Evolutionary conservation across 2,113 vertebrate genomes (phyloP), one percentile per base, ranked within the genome.

Genomic region (Nematolebias whitei): DNA sequence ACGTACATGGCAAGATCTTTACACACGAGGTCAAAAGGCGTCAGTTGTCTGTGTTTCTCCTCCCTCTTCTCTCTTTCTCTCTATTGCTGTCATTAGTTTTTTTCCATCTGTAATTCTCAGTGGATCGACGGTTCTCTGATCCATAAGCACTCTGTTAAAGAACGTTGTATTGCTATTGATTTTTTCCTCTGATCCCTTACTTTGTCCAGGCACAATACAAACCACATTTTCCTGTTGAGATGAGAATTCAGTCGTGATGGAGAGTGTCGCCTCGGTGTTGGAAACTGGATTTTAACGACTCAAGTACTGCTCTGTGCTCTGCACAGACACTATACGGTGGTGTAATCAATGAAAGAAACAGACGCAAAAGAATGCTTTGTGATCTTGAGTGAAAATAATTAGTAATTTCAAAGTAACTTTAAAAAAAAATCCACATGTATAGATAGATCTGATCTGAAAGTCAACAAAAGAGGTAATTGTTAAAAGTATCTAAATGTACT

Each of bases 241-340:
- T 44, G 47, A 62, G 38, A 35, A 54, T 66, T 80, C 49, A 20
- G 76, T 59, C 2, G 15, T 78, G 79, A 84, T 83, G 63, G 81
- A 85, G 83, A 80, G 72, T 43, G 44, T 56, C 48, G 59, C 68
- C 65, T 44, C 4, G 0, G 43, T 68, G 70, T 68, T 60, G 47
- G 70, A 80, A 76, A 89, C 82, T 83, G 74, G 73, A 85, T 86
- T 87, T 85, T 75, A 84, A 85, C 79, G 78, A 84, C 80, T 86
- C 64, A 84, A 77, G 76, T 77, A 57, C 67, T 57, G 62, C 63
- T 68, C 47, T 26, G 52, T 60, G 64, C 55, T 41, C 38, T 24
- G 23, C 9, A 23, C 23, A 64, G 71, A 72, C 57, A 81, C 78
- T 63, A 58, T 53, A 71, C 57, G 35, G 40, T 14, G 53, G 24